Percentiles rank a stretch among this genome's conserved stretches.
phyloP scores from a whole-genome alignment of 1,140 invertebrate genomes.

The Sarcophaga peregrina region DNA sequence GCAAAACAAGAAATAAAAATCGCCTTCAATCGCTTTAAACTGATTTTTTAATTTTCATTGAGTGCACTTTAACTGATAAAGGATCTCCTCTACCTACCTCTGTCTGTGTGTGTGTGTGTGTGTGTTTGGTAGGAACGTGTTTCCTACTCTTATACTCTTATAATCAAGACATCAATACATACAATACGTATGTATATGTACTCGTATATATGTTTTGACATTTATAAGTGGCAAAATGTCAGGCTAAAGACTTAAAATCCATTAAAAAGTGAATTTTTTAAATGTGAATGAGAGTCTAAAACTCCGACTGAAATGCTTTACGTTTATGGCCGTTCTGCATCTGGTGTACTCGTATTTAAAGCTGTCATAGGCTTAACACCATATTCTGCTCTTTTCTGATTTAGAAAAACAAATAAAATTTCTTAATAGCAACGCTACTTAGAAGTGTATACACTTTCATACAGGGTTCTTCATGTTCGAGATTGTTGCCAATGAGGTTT shows the following conservation, averaged over 20 bases:
- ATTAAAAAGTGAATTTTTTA: constrained; percentile 1
- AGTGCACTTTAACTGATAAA: too few relatives aligned
- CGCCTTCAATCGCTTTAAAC: too few relatives aligned
- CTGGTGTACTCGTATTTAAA: not conserved
- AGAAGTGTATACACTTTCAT: too few relatives aligned
- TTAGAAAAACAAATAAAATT: constrained; percentile 15
- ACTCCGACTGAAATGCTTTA: not conserved
- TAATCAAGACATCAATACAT: constrained; percentile 22
- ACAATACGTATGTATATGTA: too few relatives aligned
- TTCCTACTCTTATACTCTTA: not conserved
- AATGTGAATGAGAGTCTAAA: constrained; percentile 8
- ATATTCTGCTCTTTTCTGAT: not conserved
- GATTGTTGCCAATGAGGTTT: too few relatives aligned
- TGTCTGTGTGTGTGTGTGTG: too few relatives aligned
- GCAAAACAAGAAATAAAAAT: too few relatives aligned
- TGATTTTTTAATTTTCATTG: too few relatives aligned
- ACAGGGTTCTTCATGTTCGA: too few relatives aligned
- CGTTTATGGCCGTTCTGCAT: too few relatives aligned
- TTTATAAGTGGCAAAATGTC: constrained; percentile 27
- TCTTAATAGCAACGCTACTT: not conserved
- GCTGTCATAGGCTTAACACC: not conserved
- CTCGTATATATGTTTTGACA: constrained; percentile 4
- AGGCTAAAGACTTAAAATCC: constrained; percentile 17
- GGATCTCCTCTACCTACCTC: too few relatives aligned
- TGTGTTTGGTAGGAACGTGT: too few relatives aligned